These are phyloP conservation scores for Dasypolia templi DNA, from an alignment of 2,888 invertebrate species.

Conservation along the genomic window DNA sequence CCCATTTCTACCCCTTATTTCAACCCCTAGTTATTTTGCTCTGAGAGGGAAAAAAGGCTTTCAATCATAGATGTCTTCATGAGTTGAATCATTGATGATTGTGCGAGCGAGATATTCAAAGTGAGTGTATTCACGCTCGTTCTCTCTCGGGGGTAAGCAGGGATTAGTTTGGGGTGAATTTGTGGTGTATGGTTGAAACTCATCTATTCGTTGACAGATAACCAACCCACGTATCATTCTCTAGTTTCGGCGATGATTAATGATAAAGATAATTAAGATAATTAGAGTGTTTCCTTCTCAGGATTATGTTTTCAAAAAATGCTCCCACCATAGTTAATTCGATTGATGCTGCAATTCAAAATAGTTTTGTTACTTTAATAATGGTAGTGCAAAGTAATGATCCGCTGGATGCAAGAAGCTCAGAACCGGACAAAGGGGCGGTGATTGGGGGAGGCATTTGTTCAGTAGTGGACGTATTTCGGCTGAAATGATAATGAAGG, in stretches of 20 bases:
- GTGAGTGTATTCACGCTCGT: constrained; percentile 11
- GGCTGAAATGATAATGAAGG: neutral
- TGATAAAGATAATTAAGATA: too few species aligned
- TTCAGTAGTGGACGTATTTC: neutral
- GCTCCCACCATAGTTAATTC: neutral
- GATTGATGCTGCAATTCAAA: neutral
- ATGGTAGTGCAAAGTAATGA: neutral
- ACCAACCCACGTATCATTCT: constrained; percentile 49
- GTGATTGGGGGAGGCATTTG: neutral
- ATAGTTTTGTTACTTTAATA: neutral
- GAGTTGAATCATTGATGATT: constrained; percentile 61
- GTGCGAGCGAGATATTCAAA: constrained; percentile 32
- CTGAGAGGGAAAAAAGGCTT: constrained; percentile 67
- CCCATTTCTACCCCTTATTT: constrained; percentile 56
- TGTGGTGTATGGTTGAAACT: constrained; percentile 16
- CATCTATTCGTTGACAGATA: constrained; percentile 30
- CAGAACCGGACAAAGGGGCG: neutral
- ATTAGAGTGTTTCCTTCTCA: too few species aligned
- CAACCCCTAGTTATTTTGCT: constrained; percentile 67
- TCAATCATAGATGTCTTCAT: constrained; percentile 73
- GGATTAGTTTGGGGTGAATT: constrained; percentile 52
- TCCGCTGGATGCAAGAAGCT: neutral
- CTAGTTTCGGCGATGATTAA: constrained; percentile 4
- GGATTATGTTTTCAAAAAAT: neutral
- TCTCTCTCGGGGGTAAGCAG: constrained; percentile 20